These are phyloP conservation scores for Polietes domitor DNA, from an alignment of 2,888 invertebrate species.

Conservation along the genomic window DNA sequence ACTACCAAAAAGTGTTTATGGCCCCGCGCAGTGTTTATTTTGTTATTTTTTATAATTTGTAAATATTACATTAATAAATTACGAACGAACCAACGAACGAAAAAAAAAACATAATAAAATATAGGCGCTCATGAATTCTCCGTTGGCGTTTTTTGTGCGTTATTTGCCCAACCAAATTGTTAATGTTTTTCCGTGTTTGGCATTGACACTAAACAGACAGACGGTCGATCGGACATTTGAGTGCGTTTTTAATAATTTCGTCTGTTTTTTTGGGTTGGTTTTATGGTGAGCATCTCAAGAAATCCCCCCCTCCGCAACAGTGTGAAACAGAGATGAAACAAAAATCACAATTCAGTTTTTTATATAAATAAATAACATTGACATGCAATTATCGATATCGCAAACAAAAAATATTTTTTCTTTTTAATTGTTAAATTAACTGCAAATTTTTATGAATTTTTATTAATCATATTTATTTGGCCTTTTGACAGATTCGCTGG, in stretches of 20 bases:
- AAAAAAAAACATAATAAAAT: neutral
- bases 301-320: neutral
- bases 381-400: conserved; percentile 59
- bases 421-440: conserved; percentile 8
- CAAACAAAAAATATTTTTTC: neutral
- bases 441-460: conserved; percentile 34
- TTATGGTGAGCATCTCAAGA: neutral
- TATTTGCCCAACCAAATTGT: neutral
- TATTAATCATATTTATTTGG: conserved; percentile 21
- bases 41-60: conserved; percentile 19
- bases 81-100: no score
- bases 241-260: neutral
- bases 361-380: conserved; percentile 45
- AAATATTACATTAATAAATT: conserved; percentile 13
- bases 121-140: neutral
- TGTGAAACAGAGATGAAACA: neutral
- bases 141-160: neutral
- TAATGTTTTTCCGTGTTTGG: conserved; percentile 34
- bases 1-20: conserved; percentile 6
- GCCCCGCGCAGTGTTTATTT: conserved; percentile 7
- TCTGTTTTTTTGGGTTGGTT: neutral
- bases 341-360: neutral
- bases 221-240: neutral
- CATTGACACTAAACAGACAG: conserved; percentile 63
- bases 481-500: neutral